Conservation (phyloP, 2,113 vertebrate genomes). For the Pithys albifrons region DNA sequence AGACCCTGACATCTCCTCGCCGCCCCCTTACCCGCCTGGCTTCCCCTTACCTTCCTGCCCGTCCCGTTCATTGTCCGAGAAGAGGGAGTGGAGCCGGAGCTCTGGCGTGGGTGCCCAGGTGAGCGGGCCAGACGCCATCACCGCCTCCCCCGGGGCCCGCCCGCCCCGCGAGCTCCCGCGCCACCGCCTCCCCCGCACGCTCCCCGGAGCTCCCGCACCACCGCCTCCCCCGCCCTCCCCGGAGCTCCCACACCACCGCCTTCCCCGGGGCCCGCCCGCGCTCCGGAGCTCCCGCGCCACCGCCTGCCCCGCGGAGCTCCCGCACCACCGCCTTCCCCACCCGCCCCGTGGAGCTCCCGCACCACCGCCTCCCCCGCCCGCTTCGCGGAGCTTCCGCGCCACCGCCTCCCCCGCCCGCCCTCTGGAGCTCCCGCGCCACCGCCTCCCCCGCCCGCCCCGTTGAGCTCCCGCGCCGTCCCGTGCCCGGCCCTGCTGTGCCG, state of each 20-base stretch:
- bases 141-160: background rate
- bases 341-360: no score
- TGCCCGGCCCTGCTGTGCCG: background rate
- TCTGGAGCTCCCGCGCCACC: background rate
- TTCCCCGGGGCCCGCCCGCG: background rate
- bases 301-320: no score
- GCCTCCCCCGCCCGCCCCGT: background rate
- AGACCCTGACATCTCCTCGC: accelerated
- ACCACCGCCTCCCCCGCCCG: no score
- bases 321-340: no score
- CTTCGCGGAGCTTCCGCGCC: no score
- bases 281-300: no score
- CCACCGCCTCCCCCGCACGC: no score
- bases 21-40: accelerated
- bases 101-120: background rate
- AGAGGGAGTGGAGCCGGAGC: background rate
- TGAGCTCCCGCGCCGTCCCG: background rate
- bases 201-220: no score
- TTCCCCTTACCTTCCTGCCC: background rate
- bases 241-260: background rate
- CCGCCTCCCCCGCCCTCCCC: background rate
- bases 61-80: background rate
- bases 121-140: background rate
- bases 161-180: background rate
- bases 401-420: no score